phyloP scores from a whole-genome alignment of 2,797 vertebrate species.

The Onychomys arenicola region DNA sequence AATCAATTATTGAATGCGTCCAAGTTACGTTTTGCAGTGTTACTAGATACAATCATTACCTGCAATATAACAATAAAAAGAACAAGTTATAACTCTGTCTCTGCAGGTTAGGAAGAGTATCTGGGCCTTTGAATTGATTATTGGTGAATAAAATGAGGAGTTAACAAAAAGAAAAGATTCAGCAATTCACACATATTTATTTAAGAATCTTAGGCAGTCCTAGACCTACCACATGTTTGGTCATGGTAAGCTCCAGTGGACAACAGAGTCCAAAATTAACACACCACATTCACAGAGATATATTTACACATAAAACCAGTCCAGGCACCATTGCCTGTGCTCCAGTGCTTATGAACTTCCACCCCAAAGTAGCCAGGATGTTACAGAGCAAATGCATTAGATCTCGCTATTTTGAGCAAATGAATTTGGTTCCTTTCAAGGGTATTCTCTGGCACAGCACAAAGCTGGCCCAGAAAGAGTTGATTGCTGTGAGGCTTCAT shows the following conservation, averaged over 20 bases:
- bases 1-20: conserved; percentile 36
- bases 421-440: not conserved
- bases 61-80: not conserved
- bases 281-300: not conserved
- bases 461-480: not conserved
- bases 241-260: not conserved
- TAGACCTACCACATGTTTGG: not conserved
- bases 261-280: not conserved
- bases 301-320: not conserved
- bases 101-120: not conserved
- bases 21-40: not conserved
- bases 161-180: not conserved
- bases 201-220: not conserved
- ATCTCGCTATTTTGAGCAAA: conserved; percentile 3
- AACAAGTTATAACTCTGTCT: not conserved
- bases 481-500: not conserved
- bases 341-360: not conserved
- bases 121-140: not conserved
- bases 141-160: not conserved
- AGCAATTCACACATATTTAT: not conserved
- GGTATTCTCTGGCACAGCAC: not conserved
- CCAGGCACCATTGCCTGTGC: not conserved
- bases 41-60: not conserved
- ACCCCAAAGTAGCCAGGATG: not conserved
- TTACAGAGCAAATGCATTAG: not conserved